A percentile compares a stretch with the other conserved stretches of the same genome.
Evolutionary conservation across 2,888 invertebrate genomes (phyloP).

Genomic region (Piscicola geometra): DNA sequence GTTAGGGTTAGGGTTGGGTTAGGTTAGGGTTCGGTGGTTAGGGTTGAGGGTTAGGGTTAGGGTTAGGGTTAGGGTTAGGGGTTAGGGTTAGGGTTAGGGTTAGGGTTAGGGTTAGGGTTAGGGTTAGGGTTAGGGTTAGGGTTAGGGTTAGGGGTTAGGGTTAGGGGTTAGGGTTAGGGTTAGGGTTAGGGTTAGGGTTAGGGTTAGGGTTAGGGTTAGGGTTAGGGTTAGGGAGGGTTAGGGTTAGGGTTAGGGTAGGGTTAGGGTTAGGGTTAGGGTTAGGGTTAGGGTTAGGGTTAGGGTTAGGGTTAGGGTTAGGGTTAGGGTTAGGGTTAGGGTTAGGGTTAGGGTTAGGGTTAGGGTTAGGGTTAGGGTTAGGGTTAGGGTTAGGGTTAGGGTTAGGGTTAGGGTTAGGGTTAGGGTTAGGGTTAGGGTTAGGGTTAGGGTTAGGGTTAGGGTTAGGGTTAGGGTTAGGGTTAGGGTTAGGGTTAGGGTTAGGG

Average conservation of each 20-base stretch:
- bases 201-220: conserved; percentile 43
- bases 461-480: conserved; percentile 38
- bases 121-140: conserved; percentile 43
- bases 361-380: conserved; percentile 44
- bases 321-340: too few species aligned
- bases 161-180: conserved; percentile 42
- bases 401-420: conserved; percentile 43
- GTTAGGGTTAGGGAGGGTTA: conserved; percentile 44
- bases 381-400: conserved; percentile 44
- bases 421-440: conserved; percentile 43
- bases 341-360: conserved; percentile 42
- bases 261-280: conserved; percentile 41
- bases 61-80: too few species aligned
- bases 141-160: conserved; percentile 40
- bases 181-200: conserved; percentile 43
- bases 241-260: conserved; percentile 44
- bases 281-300: conserved; percentile 42
- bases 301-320: conserved; percentile 43
- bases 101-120: conserved; percentile 44
- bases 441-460: conserved; percentile 43
- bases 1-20: conserved; percentile 40
- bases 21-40: conserved; percentile 41
- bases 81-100: conserved; percentile 43
- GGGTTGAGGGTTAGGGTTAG: too few species aligned
- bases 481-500: conserved; percentile 15